These are phyloP conservation scores for Solenodon paradoxus DNA, from an alignment of 2,113 vertebrate species.

Conservation along the genomic window DNA sequence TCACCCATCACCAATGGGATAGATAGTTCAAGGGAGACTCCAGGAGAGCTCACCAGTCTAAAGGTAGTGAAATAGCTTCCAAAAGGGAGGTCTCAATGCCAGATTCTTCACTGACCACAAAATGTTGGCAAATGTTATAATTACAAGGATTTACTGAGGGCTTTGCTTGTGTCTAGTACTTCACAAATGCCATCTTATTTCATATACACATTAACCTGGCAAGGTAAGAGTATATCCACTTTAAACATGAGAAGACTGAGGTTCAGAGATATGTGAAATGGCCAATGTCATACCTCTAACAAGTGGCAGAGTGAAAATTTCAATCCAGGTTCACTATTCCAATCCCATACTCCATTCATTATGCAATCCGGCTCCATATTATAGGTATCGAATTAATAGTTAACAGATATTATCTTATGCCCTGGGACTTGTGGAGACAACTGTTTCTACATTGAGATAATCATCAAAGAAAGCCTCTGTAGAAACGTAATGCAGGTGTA, in stretches of 20 bases:
- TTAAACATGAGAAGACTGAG: conserved; percentile 16
- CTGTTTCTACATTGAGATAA: background rate
- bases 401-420: background rate
- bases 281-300: background rate
- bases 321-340: background rate
- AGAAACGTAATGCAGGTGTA: background rate
- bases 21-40: background rate
- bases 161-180: background rate
- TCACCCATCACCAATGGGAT: background rate
- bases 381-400: background rate
- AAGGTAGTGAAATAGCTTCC: background rate
- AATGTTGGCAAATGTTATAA: background rate
- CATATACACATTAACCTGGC: background rate
- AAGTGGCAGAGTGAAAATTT: conserved; percentile 15
- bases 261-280: background rate
- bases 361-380: background rate
- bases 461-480: background rate
- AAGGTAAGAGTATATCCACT: background rate
- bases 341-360: background rate
- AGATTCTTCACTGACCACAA: background rate
- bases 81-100: background rate
- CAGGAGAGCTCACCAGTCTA: background rate
- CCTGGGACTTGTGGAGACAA: background rate
- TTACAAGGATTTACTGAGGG: background rate
- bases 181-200: background rate